A percentile compares a stretch with the other conserved stretches of the same genome.
Conservation (phyloP, 37 sponge, comb jelly and placozoan genomes). For the Amphimedon queenslandica region DNA sequence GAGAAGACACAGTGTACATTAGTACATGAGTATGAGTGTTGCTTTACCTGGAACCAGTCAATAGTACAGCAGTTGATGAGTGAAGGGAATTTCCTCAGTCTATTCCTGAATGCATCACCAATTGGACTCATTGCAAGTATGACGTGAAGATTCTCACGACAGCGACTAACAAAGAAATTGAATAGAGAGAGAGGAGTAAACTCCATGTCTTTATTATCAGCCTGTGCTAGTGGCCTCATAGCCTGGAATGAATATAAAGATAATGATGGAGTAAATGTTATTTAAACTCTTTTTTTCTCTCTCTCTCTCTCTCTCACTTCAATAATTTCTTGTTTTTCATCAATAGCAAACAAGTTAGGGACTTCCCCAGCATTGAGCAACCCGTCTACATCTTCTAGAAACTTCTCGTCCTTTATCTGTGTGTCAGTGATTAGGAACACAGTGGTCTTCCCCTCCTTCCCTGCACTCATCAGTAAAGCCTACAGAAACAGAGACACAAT, state of each 20-base stretch:
- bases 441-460: constrained; percentile 87
- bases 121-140: constrained; percentile 97
- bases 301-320: constrained; percentile 50
- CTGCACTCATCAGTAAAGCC: constrained; percentile 57
- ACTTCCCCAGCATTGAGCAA: constrained; percentile 99
- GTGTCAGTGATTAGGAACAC: constrained; percentile 98
- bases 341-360: constrained; percentile 90
- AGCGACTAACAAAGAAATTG: constrained; percentile 90
- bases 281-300: background rate
- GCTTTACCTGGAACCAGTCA: constrained; percentile 92
- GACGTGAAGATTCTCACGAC: constrained; percentile 96
- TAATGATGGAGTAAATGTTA: background rate
- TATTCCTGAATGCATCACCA: constrained; percentile 93
- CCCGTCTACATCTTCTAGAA: constrained; percentile 97
- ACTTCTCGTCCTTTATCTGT: constrained; percentile 96
- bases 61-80: constrained; percentile 99
- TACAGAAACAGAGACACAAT: constrained; percentile 2
- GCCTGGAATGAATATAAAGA: constrained; percentile 36
- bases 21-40: background rate
- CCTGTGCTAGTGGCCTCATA: constrained; percentile 90
- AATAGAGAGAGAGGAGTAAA: constrained; percentile 94
- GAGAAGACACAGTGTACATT: background rate
- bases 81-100: constrained; percentile 97
- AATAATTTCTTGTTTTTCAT: constrained; percentile 95
- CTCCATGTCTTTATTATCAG: constrained; percentile 90